Evolutionary conservation across 2,797 vertebrate genomes (phyloP).

Genomic region (Phalloptychus januarius): DNA sequence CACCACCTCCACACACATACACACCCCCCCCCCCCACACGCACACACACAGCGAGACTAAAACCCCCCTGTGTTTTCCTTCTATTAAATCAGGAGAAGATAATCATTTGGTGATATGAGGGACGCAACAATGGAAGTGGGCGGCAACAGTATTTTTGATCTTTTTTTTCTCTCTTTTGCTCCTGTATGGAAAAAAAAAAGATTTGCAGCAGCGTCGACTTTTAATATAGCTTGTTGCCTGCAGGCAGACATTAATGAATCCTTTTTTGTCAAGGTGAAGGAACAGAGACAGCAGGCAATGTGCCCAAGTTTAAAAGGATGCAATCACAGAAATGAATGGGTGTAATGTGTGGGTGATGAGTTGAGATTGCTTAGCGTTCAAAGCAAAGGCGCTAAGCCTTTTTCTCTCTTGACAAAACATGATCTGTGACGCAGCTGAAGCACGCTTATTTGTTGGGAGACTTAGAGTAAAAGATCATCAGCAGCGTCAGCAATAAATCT

Average conservation of each 20-base stretch:
- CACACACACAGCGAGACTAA: slow-evolving; percentile 44
- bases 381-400: slow-evolving; percentile 29
- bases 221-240: slow-evolving; percentile 58
- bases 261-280: slow-evolving; percentile 64
- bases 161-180: slow-evolving; percentile 7
- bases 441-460: slow-evolving; percentile 16
- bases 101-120: slow-evolving; percentile 69
- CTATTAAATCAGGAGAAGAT: slow-evolving; percentile 64
- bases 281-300: slow-evolving; percentile 49
- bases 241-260: slow-evolving; percentile 63
- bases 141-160: slow-evolving; percentile 31
- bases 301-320: slow-evolving; percentile 55
- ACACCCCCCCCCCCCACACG: not conserved
- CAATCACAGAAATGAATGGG: slow-evolving; percentile 41
- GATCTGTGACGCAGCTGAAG: slow-evolving; percentile 20
- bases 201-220: slow-evolving; percentile 49
- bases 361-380: slow-evolving; percentile 26
- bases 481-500: not conserved
- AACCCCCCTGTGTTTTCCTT: slow-evolving; percentile 57
- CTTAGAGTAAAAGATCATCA: slow-evolving; percentile 12
- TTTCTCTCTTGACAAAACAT: slow-evolving; percentile 17
- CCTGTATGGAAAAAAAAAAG: slow-evolving; percentile 42
- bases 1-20: slow-evolving; percentile 17
- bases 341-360: slow-evolving; percentile 29
- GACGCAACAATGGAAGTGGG: slow-evolving; percentile 43